Evolutionary conservation across 2,888 invertebrate species (phyloP).

Genomic region (Scaptomyza cyrtandrae): DNA sequence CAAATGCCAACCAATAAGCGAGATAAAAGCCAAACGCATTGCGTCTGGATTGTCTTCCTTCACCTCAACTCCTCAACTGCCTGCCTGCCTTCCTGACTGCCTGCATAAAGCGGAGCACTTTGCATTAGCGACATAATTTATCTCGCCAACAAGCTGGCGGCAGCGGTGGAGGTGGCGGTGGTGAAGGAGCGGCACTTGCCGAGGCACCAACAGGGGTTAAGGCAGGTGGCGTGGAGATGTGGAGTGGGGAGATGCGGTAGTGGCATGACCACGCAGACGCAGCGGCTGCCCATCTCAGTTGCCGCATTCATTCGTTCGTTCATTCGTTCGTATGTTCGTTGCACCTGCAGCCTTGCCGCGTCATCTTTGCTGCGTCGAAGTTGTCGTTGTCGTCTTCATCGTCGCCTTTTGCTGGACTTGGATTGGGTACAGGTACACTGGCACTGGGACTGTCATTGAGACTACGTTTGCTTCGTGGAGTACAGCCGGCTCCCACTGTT

Average conservation of each 20-base stretch:
- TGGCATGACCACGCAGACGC: constrained; percentile 78
- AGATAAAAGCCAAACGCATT: constrained; percentile 75
- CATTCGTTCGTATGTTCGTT: constrained; percentile 56
- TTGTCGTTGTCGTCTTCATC: constrained; percentile 75
- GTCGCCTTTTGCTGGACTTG: constrained; percentile 60
- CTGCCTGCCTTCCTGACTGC: constrained; percentile 22
- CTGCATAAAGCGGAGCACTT: constrained; percentile 83
- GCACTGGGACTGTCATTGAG: constrained; percentile 22
- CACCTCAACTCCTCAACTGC: constrained; percentile 3
- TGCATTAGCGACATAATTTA: constrained; percentile 85
- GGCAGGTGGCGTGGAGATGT: constrained; percentile 4
- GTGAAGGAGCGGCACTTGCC: constrained; percentile 23
- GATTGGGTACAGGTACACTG: constrained; percentile 28
- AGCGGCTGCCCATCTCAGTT: constrained; percentile 66
- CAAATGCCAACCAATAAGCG: constrained; percentile 66
- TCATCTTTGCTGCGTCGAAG: constrained; percentile 65
- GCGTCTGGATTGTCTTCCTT: constrained; percentile 65
- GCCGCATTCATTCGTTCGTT: constrained; percentile 33
- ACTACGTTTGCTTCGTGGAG: constrained; percentile 33
- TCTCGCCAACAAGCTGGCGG: constrained; percentile 76
- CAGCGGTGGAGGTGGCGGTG: constrained; percentile 21
- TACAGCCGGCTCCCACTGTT: constrained; percentile 70
- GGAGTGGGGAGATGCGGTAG: constrained; percentile 9
- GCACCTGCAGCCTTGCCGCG: constrained; percentile 80
- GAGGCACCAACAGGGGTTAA: constrained; percentile 8